These are phyloP conservation scores for Psittacula echo DNA, from an alignment of 2,797 vertebrate genomes.

Conservation along the genomic window DNA sequence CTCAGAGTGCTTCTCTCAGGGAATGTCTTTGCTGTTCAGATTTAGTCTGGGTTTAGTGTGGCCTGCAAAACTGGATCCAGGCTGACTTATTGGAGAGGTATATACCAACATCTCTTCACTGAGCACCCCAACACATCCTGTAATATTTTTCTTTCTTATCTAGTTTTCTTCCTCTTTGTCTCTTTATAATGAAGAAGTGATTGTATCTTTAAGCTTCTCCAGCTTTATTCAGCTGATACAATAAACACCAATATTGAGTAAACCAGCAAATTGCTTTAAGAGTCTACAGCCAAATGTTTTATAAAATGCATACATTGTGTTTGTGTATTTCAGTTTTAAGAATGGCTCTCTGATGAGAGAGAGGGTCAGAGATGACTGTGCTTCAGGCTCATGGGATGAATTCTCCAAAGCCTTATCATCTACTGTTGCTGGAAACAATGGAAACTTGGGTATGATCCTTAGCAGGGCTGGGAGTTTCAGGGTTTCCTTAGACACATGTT, in stretches of 20 bases:
- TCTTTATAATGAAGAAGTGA: neutral
- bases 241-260: neutral
- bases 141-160: neutral
- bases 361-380: conserved; percentile 84
- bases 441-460: conserved; percentile 84
- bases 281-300: neutral
- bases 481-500: neutral
- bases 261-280: neutral
- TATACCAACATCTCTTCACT: neutral
- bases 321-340: conserved; percentile 87
- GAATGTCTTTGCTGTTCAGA: neutral
- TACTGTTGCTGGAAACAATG: conserved; percentile 86
- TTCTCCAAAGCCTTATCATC: conserved; percentile 85
- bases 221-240: neutral
- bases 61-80: neutral
- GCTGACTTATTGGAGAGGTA: neutral
- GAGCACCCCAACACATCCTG: neutral
- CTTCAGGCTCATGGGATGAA: conserved; percentile 87
- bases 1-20: neutral
- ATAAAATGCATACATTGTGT: neutral
- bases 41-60: neutral
- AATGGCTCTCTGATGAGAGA: conserved; percentile 94
- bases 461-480: neutral
- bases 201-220: neutral
- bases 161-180: neutral